Percentiles rank a stretch among this genome's conserved stretches.
phyloP scores from a whole-genome alignment of 2,113 vertebrate species.

The Motacilla alba region DNA sequence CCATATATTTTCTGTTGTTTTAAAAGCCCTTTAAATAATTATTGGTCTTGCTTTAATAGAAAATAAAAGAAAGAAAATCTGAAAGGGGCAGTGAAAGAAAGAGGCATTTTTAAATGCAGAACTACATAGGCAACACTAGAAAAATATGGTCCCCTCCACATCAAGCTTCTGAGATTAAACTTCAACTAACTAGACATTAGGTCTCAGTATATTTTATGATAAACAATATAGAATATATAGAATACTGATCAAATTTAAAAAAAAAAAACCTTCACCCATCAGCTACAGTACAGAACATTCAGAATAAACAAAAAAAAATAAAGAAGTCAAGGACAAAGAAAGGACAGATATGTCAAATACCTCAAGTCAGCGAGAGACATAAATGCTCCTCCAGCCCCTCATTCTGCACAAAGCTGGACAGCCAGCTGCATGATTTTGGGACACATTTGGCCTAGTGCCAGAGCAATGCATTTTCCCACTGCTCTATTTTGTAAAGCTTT shows the following conservation, averaged over 20 bases:
- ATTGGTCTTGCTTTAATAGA: background rate
- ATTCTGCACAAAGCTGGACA: background rate
- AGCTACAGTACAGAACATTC: background rate
- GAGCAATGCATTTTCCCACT: background rate
- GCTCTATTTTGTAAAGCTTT: background rate
- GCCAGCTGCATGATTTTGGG: background rate
- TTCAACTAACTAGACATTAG: background rate
- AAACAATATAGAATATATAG: background rate
- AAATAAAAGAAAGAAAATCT: background rate
- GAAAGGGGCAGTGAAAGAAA: background rate
- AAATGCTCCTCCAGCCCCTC: fast-evolving
- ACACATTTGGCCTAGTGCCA: fast-evolving
- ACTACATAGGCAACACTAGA: background rate
- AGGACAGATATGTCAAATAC: background rate
- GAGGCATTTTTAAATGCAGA: background rate
- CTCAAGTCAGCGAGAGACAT: background rate
- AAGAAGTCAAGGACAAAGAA: background rate
- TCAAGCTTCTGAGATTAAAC: background rate
- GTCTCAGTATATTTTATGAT: background rate
- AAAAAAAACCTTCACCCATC: background rate
- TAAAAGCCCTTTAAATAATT: background rate
- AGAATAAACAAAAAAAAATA: background rate
- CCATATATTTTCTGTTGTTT: background rate
- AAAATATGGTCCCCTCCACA: background rate
- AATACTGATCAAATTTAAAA: background rate